Evolutionary conservation across 2,888 invertebrate species (phyloP).

Genomic region (Sussaba pulchella): DNA sequence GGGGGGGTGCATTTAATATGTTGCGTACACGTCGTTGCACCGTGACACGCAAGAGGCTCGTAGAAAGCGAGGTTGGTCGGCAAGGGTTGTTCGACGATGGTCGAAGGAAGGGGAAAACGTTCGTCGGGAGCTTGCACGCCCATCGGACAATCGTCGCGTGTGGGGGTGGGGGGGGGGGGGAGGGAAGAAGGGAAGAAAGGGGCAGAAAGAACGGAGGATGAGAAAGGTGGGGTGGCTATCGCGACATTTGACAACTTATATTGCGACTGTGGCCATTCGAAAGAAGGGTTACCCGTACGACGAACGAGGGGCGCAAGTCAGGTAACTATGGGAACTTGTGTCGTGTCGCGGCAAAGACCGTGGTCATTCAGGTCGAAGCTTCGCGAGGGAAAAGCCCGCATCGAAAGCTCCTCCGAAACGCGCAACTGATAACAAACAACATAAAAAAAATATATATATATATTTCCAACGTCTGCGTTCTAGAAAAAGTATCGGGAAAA

Average conservation of each 20-base stretch:
- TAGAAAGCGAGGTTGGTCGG: background rate
- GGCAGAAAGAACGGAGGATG: no score
- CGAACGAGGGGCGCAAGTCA: constrained; percentile 41
- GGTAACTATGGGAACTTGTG: constrained; percentile 64
- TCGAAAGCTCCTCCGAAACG: constrained; percentile 23
- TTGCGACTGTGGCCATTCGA: background rate
- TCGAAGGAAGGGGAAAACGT: constrained; percentile 33
- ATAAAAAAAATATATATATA: no score
- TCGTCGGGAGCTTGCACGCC: constrained; percentile 22
- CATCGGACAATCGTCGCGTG: no score
- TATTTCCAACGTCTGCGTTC: no score
- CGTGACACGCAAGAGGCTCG: constrained; percentile 46
- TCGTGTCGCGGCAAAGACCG: constrained; percentile 49
- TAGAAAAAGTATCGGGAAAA: no score
- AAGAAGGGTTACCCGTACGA: no score
- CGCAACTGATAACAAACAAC: background rate
- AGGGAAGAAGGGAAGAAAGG: no score
- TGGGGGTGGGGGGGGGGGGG: no score
- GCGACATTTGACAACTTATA: background rate
- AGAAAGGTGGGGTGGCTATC: background rate
- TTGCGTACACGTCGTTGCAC: constrained; percentile 50
- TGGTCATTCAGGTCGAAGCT: constrained; percentile 59
- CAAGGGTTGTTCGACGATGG: background rate
- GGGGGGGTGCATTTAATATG: constrained; percentile 21
- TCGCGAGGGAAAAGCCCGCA: constrained; percentile 30